Evolutionary conservation across 2,797 vertebrate genomes (phyloP).

Genomic region (Myotis pilosus): DNA sequence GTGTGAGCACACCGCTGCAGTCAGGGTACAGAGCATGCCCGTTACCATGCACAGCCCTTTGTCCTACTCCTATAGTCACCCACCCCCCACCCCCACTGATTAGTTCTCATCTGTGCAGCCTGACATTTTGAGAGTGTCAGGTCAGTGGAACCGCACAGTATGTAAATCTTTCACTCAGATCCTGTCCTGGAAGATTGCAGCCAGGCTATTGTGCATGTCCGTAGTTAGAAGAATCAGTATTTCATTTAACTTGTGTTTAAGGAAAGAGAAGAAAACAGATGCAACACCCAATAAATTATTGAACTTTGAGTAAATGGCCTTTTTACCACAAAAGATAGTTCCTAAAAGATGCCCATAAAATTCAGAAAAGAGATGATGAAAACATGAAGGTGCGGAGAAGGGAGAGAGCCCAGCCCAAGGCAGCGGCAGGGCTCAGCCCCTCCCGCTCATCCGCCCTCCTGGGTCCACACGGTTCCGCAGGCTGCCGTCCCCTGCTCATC

Average conservation of each 20-base stretch:
- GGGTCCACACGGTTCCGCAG: accelerated
- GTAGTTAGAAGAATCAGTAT: neutral
- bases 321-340: neutral
- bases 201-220: accelerated
- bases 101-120: no score
- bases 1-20: accelerated
- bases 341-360: neutral
- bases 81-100: no score
- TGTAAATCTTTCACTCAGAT: no score
- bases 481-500: accelerated
- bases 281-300: accelerated
- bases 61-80: neutral
- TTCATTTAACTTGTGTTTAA: neutral
- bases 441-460: neutral
- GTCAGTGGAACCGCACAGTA: neutral
- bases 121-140: neutral
- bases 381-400: accelerated
- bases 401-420: neutral
- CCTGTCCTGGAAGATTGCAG: neutral
- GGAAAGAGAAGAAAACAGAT: neutral
- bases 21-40: accelerated
- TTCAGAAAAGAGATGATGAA: neutral
- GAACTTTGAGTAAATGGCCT: neutral
- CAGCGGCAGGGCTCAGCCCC: neutral
- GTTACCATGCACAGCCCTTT: accelerated